These are phyloP conservation scores for Plutomurus gul DNA, from an alignment of 1,140 invertebrate species.

Conservation along the genomic window DNA sequence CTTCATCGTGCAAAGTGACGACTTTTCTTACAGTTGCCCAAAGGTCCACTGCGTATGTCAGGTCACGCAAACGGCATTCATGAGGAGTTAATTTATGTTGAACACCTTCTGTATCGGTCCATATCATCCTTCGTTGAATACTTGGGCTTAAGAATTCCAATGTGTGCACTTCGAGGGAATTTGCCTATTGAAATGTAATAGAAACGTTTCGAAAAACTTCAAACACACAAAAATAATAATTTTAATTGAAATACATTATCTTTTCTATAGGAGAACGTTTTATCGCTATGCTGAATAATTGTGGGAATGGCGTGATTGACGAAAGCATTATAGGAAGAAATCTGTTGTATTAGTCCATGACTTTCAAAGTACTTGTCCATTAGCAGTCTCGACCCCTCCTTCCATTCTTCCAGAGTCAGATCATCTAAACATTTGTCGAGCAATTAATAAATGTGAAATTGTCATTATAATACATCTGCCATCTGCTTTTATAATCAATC, in stretches of 20 bases:
- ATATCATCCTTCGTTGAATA: not conserved
- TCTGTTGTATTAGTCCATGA: slow-evolving; percentile 3
- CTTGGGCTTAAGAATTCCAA: not conserved
- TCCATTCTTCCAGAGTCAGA: not conserved
- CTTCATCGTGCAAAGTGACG: slow-evolving; percentile 80
- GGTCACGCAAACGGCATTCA: slow-evolving; percentile 83
- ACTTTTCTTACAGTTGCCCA: slow-evolving; percentile 65
- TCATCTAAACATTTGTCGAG: no score
- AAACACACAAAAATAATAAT: not conserved
- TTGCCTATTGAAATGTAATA: not conserved
- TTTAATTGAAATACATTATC: not conserved
- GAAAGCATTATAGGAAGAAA: slow-evolving; percentile 32
- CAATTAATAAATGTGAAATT: no score
- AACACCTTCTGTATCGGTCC: not conserved
- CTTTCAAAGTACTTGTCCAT: not conserved
- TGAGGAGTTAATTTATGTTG: slow-evolving; percentile 67
- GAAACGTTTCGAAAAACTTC: not conserved
- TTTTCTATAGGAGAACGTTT: not conserved
- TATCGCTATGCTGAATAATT: not conserved
- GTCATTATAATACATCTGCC: no score
- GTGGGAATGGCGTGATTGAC: not conserved
- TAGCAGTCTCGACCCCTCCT: not conserved
- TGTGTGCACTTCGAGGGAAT: not conserved
- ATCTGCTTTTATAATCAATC: no score
- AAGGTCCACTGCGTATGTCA: slow-evolving; percentile 93